These are phyloP conservation scores for Limonius californicus DNA, from an alignment of 1,140 invertebrate species.

Conservation along the genomic window DNA sequence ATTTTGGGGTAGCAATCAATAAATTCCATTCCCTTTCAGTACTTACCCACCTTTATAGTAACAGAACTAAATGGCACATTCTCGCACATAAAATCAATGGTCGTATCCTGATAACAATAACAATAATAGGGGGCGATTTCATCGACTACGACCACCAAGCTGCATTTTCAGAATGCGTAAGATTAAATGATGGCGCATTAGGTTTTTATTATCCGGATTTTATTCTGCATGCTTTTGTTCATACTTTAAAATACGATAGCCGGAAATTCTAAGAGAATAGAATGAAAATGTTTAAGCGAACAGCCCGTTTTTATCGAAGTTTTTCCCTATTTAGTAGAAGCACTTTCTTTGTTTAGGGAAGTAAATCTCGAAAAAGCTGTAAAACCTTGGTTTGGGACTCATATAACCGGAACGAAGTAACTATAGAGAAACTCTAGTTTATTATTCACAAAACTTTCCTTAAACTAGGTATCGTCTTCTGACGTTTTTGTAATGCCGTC, in stretches of 20 bases:
- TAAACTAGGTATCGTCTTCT: neutral
- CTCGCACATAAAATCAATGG: neutral
- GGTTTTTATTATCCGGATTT: neutral
- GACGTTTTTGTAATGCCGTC: neutral
- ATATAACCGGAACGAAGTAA: neutral
- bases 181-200: too few relatives aligned
- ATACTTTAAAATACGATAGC: neutral
- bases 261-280: neutral
- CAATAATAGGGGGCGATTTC: neutral
- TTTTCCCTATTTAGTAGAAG: too few relatives aligned
- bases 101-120: neutral
- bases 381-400: neutral
- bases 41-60: constrained; percentile 2
- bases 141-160: neutral
- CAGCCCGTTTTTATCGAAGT: too few relatives aligned
- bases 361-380: constrained; percentile 1
- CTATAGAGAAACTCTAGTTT: neutral
- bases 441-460: constrained; percentile 5
- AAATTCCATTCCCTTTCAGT: constrained; percentile 25
- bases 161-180: too few relatives aligned
- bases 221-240: neutral
- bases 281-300: too few relatives aligned
- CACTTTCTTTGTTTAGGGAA: too few relatives aligned
- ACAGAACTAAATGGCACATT: neutral
- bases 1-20: constrained; percentile 20